phyloP scores from a whole-genome alignment of 2,797 vertebrate genomes.

The Gadopsis marmoratus region DNA sequence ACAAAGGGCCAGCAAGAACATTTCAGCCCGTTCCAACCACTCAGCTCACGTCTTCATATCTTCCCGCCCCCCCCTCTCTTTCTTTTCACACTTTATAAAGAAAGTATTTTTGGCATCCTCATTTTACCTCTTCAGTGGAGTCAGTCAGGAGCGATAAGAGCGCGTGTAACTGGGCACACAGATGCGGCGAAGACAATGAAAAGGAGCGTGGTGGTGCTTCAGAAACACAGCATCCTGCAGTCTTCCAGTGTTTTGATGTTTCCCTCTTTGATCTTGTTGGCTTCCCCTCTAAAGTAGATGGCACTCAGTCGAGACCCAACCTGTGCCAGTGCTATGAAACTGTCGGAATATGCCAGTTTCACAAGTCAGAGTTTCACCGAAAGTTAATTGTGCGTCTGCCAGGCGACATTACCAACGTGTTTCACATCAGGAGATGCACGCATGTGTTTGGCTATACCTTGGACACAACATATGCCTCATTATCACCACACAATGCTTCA shows the following conservation, averaged over 20 bases:
- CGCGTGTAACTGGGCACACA: slow-evolving; percentile 14
- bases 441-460: background rate
- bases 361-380: slow-evolving; percentile 32
- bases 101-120: slow-evolving; percentile 35
- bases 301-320: slow-evolving; percentile 44
- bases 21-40: slow-evolving; percentile 7
- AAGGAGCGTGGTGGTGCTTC: slow-evolving; percentile 21
- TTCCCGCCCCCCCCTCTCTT: background rate
- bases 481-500: background rate
- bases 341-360: slow-evolving; percentile 51
- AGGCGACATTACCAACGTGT: slow-evolving; percentile 23
- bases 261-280: slow-evolving; percentile 65
- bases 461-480: background rate
- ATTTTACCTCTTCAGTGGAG: slow-evolving; percentile 21
- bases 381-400: slow-evolving; percentile 13
- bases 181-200: slow-evolving; percentile 54
- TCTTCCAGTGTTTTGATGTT: slow-evolving; percentile 57
- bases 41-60: background rate
- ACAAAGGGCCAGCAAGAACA: slow-evolving; percentile 13
- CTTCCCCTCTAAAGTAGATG: slow-evolving; percentile 62
- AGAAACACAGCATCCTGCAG: slow-evolving; percentile 36
- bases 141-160: slow-evolving; percentile 32
- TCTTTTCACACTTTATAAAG: slow-evolving; percentile 8
- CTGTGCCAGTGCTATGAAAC: slow-evolving; percentile 49
- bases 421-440: background rate